Evolutionary conservation across 2,797 vertebrate genomes (phyloP).

Genomic region (Sebastes vulpes): DNA sequence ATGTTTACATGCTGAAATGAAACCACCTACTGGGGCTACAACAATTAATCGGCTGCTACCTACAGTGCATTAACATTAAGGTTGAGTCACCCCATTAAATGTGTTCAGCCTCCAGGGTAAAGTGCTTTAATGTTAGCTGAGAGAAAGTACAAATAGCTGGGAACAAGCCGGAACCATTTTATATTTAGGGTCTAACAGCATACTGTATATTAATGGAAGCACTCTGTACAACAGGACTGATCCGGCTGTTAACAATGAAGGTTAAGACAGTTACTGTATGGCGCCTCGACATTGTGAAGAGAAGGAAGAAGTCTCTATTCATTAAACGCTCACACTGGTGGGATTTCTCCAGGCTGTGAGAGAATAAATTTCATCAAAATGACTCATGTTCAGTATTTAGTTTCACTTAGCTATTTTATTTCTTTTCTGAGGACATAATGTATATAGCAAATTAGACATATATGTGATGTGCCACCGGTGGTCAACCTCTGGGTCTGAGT

Average conservation of each 20-base stretch:
- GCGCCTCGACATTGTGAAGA: not conserved
- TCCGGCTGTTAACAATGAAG: not conserved
- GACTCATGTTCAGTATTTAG: not conserved
- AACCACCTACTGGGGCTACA: constrained; percentile 54
- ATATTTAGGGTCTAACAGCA: constrained; percentile 16
- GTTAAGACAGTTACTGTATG: not conserved
- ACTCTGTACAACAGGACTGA: not conserved
- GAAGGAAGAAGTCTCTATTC: not conserved
- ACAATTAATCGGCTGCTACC: constrained; percentile 65
- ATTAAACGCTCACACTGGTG: not conserved
- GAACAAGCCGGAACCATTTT: constrained; percentile 37
- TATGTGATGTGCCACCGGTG: not conserved
- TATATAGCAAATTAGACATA: not conserved
- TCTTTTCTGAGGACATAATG: not conserved
- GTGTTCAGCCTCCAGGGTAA: constrained; percentile 52
- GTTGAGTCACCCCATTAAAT: constrained; percentile 73
- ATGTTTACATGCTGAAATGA: constrained; percentile 55
- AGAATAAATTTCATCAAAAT: not conserved
- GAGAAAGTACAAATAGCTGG: constrained; percentile 52
- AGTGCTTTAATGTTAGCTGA: constrained; percentile 49
- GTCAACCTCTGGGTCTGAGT: too few species aligned
- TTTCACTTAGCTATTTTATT: not conserved
- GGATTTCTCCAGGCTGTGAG: not conserved
- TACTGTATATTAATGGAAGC: constrained; percentile 1
- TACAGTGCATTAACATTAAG: constrained; percentile 69